Base-by-base conservation (phyloP, 2,888 invertebrate species). In the Clusia tigrina region DNA sequence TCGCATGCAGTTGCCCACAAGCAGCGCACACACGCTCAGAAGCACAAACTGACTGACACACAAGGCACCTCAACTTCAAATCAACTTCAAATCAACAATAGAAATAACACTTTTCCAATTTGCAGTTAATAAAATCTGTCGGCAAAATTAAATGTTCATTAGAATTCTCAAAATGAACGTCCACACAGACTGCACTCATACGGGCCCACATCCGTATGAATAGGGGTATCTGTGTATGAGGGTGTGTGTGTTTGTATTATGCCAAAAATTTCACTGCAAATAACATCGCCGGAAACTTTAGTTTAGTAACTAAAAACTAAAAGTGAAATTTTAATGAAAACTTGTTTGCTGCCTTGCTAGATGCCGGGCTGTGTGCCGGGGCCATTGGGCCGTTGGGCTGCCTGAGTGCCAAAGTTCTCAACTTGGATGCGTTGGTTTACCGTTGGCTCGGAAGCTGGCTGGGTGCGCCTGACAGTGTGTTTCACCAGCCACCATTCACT, bases 61-160 rank as follows among this genome's bases (percentile, higher is more conserved):
- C 6, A 32, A 32, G 12, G 6, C 32, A 32, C 6, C 32, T 9
- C 32, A 32, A 32, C 6, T 12, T 32, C 32, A 32, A 12, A 9
- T 32, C 32, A 32, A 32, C 6, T 12, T 32, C 32, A 32, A 32
- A 32, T 12, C 32, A 32, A 32, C 6, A 6, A 32, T 12, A 9
- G 32, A 32, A 32, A 32, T 12, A 32, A 32, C 32, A 48, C 48
- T 9, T 32, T 58, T 66, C 61, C 62, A 61, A 59, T 67, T 66
- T 51, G 66, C 65, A 63, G 68, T 71, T 69, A 68, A 58, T 61
- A 55, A 37, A 69, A 56, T 53, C 64, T 38, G 26, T 25, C n/a
- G 62, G 64, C 69, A 71, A 73, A 76, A 78, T 74, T 76, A 69
- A 71, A 78, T 73, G 77, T 78, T 71, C 71, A 76, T 77, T 77